Evolutionary conservation across 1,140 invertebrate genomes (phyloP), one percentile per base, ranked within the genome.

Genomic region (Phthorimaea operculella): DNA sequence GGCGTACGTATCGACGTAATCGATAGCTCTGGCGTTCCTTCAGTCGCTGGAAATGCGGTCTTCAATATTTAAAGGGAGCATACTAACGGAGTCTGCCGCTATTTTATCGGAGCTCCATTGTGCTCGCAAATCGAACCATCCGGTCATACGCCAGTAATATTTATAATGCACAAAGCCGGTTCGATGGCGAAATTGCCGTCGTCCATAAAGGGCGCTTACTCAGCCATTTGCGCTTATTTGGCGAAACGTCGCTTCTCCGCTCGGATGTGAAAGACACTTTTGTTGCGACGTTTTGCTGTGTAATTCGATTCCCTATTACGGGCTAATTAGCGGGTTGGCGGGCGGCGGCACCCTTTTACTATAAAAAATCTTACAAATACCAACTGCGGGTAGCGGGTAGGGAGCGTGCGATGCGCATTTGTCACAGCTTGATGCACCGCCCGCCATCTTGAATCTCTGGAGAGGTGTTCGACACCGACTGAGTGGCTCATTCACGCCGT

Each of bases 391-490:
- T 28, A n/a, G 44, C 14, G 16, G 44, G 14, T 47, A 15, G 8
- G 44, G 10, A 16, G 50, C 33, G 51, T 14, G 51, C 34, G 66
- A 58, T 70, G 72, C 60, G 65, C 70, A 66, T 73, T 71, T 73
- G 63, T 66, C 63, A 68, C 60, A 56, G 62, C 52, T 54, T 52
- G 68, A 57, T 68, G 70, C 64, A 66, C 42, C 45, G 57, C 57
- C 59, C 62, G 64, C 64, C 69, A 67, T 64, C 67, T 74, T 67
- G 66, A 70, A 62, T 59, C 57, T 10, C 39, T 66, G 53, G 58
- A 75, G 70, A 57, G 68, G 61, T 47, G 66, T 68, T 74, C 65
- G 65, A 74, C 70, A 70, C 73, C 60, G 72, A 54, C 73, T 70
- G 72, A 76, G 73, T 70, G 72, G 67, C 54, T 61, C 63, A 72